phyloP scores from a whole-genome alignment of 2,797 vertebrate species.

The Columba guinea region DNA sequence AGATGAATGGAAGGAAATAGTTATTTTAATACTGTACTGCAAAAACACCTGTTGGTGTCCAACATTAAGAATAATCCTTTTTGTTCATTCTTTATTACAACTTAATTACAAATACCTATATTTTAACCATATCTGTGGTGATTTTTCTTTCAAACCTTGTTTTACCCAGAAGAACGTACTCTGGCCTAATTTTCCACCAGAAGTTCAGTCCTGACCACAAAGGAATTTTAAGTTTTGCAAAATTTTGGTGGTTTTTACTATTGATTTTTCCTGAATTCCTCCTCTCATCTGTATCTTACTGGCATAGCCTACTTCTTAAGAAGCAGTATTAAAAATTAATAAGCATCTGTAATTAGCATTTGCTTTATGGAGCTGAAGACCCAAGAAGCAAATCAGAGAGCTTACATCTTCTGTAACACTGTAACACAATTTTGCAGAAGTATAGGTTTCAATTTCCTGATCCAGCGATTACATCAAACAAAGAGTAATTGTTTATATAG shows the following conservation, averaged over 20 bases:
- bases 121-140: neutral
- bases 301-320: neutral
- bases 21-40: neutral
- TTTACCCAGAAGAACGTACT: neutral
- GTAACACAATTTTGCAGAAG: neutral
- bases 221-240: neutral
- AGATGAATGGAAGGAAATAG: neutral
- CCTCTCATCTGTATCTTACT: neutral
- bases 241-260: neutral
- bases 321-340: neutral
- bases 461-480: conserved; percentile 1
- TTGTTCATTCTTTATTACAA: neutral
- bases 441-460: conserved; percentile 22
- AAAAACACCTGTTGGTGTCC: neutral
- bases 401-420: neutral
- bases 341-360: neutral
- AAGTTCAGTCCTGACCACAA: neutral
- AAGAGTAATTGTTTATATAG: conserved; percentile 19
- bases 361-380: neutral
- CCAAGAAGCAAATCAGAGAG: neutral
- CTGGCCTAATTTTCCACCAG: neutral
- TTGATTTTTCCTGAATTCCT: neutral
- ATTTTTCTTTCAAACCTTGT: neutral
- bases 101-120: neutral
- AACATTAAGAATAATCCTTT: neutral